phyloP scores from a whole-genome alignment of 2,888 invertebrate species.

The Ramazzottius varieornatus region DNA sequence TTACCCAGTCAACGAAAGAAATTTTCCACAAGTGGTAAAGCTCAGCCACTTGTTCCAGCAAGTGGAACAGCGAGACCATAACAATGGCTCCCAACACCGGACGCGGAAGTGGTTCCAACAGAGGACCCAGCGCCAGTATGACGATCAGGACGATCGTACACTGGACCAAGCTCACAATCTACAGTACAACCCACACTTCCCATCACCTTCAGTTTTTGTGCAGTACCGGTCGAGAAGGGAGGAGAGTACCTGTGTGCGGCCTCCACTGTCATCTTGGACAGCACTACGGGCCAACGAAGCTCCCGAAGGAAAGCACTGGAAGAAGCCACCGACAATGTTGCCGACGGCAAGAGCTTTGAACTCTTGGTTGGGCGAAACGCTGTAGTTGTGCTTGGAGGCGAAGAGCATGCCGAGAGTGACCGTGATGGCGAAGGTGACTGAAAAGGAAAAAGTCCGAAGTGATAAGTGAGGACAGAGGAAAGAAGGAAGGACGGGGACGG shows the following conservation, averaged over 20 bases:
- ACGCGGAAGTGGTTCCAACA: not conserved
- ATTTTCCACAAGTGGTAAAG: not conserved
- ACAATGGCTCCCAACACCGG: not conserved
- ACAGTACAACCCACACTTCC: not conserved
- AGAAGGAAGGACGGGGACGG: no score
- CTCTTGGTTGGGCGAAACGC: not conserved
- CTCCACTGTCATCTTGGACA: not conserved
- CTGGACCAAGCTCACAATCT: slow-evolving; percentile 1
- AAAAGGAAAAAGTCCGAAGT: no score
- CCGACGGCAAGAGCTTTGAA: not conserved
- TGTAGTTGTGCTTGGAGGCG: not conserved
- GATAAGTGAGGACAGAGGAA: no score
- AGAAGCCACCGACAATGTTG: not conserved
- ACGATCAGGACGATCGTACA: not conserved
- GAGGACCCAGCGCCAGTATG: not conserved
- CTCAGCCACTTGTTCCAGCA: not conserved
- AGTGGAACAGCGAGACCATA: not conserved
- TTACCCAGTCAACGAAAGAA: slow-evolving; percentile 1
- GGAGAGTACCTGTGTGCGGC: not conserved
- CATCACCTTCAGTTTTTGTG: no score
- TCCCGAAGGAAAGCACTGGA: not conserved
- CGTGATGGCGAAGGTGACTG: not conserved
- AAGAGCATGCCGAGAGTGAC: not conserved
- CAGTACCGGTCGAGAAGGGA: no score
- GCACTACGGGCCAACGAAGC: not conserved